These are phyloP conservation scores for Tinea trinotella DNA, from an alignment of 2,888 invertebrate genomes.

Conservation along the genomic window DNA sequence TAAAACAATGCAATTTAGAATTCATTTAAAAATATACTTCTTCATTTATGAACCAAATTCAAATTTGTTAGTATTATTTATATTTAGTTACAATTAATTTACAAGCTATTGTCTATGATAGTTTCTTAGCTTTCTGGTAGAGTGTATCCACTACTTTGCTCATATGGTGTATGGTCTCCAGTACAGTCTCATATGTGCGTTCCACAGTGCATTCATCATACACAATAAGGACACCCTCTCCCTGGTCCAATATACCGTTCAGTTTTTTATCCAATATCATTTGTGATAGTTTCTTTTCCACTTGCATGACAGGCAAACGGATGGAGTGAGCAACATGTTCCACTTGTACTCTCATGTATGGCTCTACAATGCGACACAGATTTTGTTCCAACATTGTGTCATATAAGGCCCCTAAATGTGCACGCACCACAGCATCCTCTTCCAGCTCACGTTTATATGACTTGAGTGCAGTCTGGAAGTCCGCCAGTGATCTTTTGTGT, in stretches of 20 bases:
- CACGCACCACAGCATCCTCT: slow-evolving; percentile 96
- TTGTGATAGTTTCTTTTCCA: slow-evolving; percentile 99
- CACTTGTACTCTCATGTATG: slow-evolving; percentile 96
- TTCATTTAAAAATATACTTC: slow-evolving; percentile 49
- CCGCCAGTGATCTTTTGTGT: slow-evolving; percentile 95
- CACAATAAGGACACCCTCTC: slow-evolving; percentile 96
- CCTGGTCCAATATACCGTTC: slow-evolving; percentile 97
- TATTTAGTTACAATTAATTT: background rate
- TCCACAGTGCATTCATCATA: slow-evolving; percentile 96
- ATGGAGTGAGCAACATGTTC: slow-evolving; percentile 93
- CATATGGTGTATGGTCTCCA: slow-evolving; percentile 99
- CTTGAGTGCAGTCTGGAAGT: slow-evolving; percentile 93
- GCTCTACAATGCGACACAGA: slow-evolving; percentile 97
- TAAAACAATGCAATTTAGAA: slow-evolving; percentile 46
- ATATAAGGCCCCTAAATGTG: slow-evolving; percentile 96
- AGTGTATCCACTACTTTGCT: slow-evolving; percentile 99
- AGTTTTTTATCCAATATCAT: slow-evolving; percentile 99
- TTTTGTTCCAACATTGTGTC: slow-evolving; percentile 99
- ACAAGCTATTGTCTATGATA: slow-evolving; percentile 75
- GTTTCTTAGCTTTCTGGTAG: slow-evolving; percentile 98
- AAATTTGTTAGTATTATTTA: background rate
- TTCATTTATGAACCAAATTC: background rate
- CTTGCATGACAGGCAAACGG: slow-evolving; percentile 88
- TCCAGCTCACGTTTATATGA: slow-evolving; percentile 91
- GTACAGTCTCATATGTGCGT: slow-evolving; percentile 96